Conservation (phyloP, 1,140 invertebrate species). For the Drosophila hydei region DNA sequence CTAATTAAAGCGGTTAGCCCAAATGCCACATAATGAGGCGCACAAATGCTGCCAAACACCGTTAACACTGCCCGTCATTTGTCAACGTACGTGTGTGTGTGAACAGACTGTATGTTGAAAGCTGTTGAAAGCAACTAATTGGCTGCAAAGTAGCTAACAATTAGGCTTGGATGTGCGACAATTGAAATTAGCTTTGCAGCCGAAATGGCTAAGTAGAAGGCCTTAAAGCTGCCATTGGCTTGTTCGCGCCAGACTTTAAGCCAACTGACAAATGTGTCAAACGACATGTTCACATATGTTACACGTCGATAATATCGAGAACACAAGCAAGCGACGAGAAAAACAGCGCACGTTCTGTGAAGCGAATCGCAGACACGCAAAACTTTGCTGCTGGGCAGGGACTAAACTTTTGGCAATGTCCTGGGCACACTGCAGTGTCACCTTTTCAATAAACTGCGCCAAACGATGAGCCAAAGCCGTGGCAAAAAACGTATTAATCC, state of each 20-base stretch:
- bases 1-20: slow-evolving; percentile 80
- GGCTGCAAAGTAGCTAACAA: slow-evolving; percentile 70
- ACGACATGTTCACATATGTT: slow-evolving; percentile 80
- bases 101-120: slow-evolving; percentile 25
- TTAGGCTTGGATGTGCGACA: slow-evolving; percentile 49
- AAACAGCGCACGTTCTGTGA: neutral
- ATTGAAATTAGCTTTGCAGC: slow-evolving; percentile 47
- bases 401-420: slow-evolving; percentile 63
- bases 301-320: slow-evolving; percentile 75
- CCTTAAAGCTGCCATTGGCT: slow-evolving; percentile 12
- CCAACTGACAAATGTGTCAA: slow-evolving; percentile 80
- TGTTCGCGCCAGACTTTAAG: slow-evolving; percentile 53
- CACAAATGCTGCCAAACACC: slow-evolving; percentile 81
- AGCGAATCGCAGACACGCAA: slow-evolving; percentile 28
- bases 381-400: slow-evolving; percentile 39
- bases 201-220: neutral
- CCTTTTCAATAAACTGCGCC: slow-evolving; percentile 79
- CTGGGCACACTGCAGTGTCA: slow-evolving; percentile 60
- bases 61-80: slow-evolving; percentile 80
- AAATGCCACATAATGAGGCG: slow-evolving; percentile 80
- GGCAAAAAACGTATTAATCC: slow-evolving; percentile 68
- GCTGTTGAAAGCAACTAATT: slow-evolving; percentile 77
- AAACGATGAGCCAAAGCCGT: slow-evolving; percentile 44
- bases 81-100: slow-evolving; percentile 57
- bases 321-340: neutral